A percentile compares a stretch with the other conserved stretches of the same genome.
Evolutionary conservation across 2,113 vertebrate species (phyloP).

Genomic region (Lontra canadensis): DNA sequence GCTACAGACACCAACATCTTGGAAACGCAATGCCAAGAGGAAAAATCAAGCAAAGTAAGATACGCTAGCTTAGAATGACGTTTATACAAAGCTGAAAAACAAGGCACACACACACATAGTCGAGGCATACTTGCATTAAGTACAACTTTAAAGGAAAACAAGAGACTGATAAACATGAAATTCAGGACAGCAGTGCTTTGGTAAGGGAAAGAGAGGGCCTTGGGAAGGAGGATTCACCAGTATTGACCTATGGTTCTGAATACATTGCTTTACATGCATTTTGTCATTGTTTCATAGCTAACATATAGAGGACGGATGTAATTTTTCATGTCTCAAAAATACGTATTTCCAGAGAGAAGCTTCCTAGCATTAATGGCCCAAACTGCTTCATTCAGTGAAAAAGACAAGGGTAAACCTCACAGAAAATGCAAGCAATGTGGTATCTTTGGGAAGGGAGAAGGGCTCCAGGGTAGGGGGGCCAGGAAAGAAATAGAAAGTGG

Average conservation of each 20-base stretch:
- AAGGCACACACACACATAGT: accelerated
- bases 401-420: background rate
- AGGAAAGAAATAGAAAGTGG: background rate
- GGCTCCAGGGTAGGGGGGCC: background rate
- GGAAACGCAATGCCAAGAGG: background rate
- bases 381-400: background rate
- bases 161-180: background rate
- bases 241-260: background rate
- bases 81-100: background rate
- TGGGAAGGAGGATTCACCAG: background rate
- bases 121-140: accelerated
- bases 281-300: background rate
- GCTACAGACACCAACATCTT: too few species aligned
- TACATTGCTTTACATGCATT: background rate
- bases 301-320: background rate
- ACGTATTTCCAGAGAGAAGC: background rate
- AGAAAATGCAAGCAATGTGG: background rate
- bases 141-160: background rate
- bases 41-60: background rate
- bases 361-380: background rate
- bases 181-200: background rate
- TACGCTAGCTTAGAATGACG: background rate
- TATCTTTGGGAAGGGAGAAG: background rate
- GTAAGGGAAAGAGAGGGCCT: background rate
- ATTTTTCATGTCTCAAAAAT: background rate